Evolutionary conservation across 1,140 invertebrate species (phyloP), one percentile per base, ranked within the genome.

Genomic region (Leguminivora glycinivorella): DNA sequence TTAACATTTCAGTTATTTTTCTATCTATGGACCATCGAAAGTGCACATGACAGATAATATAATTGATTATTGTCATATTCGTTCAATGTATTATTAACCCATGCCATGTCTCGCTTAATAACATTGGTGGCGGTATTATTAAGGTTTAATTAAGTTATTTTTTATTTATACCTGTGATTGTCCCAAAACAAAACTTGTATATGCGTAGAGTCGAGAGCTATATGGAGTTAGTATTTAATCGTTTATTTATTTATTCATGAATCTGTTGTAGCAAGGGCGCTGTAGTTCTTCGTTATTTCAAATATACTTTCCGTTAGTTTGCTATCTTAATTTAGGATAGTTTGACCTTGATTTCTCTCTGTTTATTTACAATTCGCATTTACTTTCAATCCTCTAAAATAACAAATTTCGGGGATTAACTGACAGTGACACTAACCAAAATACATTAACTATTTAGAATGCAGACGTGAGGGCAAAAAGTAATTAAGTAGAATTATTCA

Each of bases 51-150:
- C 85, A 87, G 77, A 76, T 70, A 60, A 67, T 69, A 70, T 73
- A 74, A 73, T 78, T 72, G 67, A 69, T n/a, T 47, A 67, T 72
- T 74, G 76, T 70, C 56, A 73, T 38, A 34, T 69, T 67, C 26
- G 25, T 52, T 43, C 60, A 38, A 67, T 63, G 6, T 71, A 29
- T 63, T 31, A 67, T 56, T 63, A 63, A 63, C 58, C 25, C 26
- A 31, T 38, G 22, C 17, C n/a, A 22, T 70, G 17, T 47, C 68
- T 76, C 67, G 85, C 85, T 87, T 85, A 84, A 82, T 89, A 88
- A 89, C 84, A 82, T 47, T 80, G 85, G 85, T 90, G 88, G 78
- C 84, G 88, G 85, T 81, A 74, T 80, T 82, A 81, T 77, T 79
- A 81, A 80, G 77, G 72, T 75, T 72, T 68, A 78, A 73, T 78